These are phyloP conservation scores for Dyspetes luteomarginatus DNA, from an alignment of 2,888 invertebrate genomes.

Conservation along the genomic window DNA sequence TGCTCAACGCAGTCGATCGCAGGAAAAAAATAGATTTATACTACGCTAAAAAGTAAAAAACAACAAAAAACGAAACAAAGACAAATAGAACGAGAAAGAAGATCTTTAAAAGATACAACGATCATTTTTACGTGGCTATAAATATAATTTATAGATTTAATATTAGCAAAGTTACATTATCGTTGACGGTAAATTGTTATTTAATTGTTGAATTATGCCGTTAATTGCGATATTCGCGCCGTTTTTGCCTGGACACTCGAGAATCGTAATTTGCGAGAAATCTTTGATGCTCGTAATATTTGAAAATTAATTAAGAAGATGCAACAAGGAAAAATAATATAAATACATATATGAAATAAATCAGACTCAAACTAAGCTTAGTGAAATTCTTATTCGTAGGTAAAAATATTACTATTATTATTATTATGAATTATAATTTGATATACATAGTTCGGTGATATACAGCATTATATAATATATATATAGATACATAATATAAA, in stretches of 20 bases:
- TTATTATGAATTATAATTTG: conserved; percentile 53
- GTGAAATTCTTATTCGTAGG: conserved; percentile 67
- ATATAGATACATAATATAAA: conserved; percentile 27
- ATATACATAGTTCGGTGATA: conserved; percentile 59
- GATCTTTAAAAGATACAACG: conserved; percentile 46
- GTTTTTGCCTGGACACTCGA: conserved; percentile 55
- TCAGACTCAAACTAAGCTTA: conserved; percentile 66
- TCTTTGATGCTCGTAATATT: conserved; percentile 31
- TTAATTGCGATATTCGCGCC: conserved; percentile 16
- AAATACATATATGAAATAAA: conserved; percentile 54
- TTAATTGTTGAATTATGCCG: conserved; percentile 31
- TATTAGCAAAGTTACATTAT: background rate
- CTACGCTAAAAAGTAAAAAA: background rate
- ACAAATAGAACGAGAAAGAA: background rate
- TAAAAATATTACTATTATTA: conserved; percentile 53
- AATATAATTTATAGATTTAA: conserved; percentile 35
- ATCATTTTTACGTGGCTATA: conserved; percentile 42
- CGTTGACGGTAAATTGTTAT: conserved; percentile 23
- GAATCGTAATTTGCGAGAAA: conserved; percentile 22
- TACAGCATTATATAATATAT: conserved; percentile 48
- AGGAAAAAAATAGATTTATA: background rate
- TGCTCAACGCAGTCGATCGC: background rate
- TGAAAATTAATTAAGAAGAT: conserved; percentile 27
- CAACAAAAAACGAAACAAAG: too few species aligned
- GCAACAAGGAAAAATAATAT: conserved; percentile 29